Conservation (phyloP, 2,888 invertebrate species). For the Tillus elongatus region DNA sequence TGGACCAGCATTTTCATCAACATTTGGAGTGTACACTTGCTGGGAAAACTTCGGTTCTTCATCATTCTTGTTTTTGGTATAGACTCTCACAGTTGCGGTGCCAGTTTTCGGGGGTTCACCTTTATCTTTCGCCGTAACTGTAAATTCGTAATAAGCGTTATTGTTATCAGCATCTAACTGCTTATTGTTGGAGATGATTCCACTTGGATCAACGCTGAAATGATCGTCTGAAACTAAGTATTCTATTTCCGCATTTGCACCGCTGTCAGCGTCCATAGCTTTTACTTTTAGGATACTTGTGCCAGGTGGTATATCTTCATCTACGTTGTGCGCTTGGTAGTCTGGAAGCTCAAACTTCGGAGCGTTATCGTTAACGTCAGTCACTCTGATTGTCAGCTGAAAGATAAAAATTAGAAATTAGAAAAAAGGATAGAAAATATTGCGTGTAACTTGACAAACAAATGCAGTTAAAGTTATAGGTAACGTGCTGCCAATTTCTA, state of each 20-base stretch:
- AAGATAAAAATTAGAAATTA: slow-evolving; percentile 38
- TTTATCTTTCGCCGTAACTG: slow-evolving; percentile 88
- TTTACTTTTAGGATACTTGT: slow-evolving; percentile 90
- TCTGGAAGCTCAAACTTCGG: slow-evolving; percentile 94
- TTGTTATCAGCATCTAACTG: slow-evolving; percentile 94
- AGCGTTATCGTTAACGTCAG: slow-evolving; percentile 95
- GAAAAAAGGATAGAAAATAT: too few species aligned
- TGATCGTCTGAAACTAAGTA: slow-evolving; percentile 88
- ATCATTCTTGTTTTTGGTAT: slow-evolving; percentile 97
- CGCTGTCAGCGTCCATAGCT: slow-evolving; percentile 92
- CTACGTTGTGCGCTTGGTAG: slow-evolving; percentile 93
- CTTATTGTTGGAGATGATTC: slow-evolving; percentile 86
- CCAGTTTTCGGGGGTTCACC: slow-evolving; percentile 90
- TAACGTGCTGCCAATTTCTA: too few species aligned
- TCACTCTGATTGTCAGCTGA: slow-evolving; percentile 85
- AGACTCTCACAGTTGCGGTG: slow-evolving; percentile 86
- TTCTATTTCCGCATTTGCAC: slow-evolving; percentile 89
- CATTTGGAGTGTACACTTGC: slow-evolving; percentile 92
- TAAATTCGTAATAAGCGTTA: slow-evolving; percentile 92
- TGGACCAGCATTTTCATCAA: slow-evolving; percentile 91
- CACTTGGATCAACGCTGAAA: slow-evolving; percentile 88
- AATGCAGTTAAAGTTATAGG: too few species aligned
- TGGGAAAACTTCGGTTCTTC: slow-evolving; percentile 95
- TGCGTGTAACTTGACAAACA: too few species aligned
- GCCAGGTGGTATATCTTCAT: slow-evolving; percentile 87